Percentiles rank a stretch among this genome's conserved stretches.
Evolutionary conservation across 2,113 vertebrate genomes (phyloP).

Genomic region (Cygnus atratus): DNA sequence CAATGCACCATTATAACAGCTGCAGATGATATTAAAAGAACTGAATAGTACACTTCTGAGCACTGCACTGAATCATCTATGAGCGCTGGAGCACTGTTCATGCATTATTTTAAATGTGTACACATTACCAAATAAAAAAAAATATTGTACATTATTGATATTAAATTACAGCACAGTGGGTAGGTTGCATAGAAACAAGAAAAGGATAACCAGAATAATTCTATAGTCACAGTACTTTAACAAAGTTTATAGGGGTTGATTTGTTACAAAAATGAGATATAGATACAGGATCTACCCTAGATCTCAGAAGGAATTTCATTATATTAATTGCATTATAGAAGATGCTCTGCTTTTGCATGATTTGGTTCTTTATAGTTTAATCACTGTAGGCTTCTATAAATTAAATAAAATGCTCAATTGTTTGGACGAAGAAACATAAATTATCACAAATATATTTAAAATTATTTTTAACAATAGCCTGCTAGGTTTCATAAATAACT

Average conservation of each 20-base stretch:
- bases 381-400: background rate
- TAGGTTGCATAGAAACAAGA: background rate
- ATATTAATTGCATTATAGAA: background rate
- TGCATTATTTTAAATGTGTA: background rate
- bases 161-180: background rate
- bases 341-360: background rate
- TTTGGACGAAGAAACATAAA: background rate
- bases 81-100: background rate
- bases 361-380: background rate
- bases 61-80: background rate
- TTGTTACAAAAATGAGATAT: background rate
- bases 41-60: background rate
- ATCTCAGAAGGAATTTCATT: background rate
- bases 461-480: conserved; percentile 19
- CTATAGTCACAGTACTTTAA: background rate
- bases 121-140: background rate
- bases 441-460: background rate
- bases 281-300: background rate
- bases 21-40: background rate
- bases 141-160: background rate
- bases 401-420: background rate
- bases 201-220: background rate
- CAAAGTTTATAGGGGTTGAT: background rate
- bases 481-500: background rate
- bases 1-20: background rate